Conservation (phyloP, 2,888 invertebrate species). For the Sesia apiformis region DNA sequence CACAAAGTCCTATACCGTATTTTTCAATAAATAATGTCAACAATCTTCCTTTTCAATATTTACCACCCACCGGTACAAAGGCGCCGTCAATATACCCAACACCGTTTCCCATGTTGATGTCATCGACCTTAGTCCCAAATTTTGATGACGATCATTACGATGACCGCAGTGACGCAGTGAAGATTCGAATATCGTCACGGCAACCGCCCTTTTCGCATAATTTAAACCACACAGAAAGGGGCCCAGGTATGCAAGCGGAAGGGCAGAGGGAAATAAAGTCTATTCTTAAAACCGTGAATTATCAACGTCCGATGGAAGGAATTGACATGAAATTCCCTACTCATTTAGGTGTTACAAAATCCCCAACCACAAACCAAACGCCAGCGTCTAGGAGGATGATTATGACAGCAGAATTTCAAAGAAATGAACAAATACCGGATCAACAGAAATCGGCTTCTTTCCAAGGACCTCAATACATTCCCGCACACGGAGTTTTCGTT, state of each 20-base stretch:
- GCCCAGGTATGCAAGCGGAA: conserved; percentile 7
- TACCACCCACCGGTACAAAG: conserved; percentile 49
- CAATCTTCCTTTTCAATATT: conserved; percentile 44
- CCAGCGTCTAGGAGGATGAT: conserved; percentile 42
- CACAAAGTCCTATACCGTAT: conserved; percentile 47
- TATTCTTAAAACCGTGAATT: conserved; percentile 24
- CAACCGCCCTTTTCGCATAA: conserved; percentile 11
- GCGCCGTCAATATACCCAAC: conserved; percentile 41
- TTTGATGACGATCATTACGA: conserved; percentile 34
- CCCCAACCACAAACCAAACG: conserved; percentile 23
- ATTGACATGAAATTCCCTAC: conserved; percentile 40
- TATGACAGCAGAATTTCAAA: conserved; percentile 41
- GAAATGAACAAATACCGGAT: conserved; percentile 35
- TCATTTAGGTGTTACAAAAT: conserved; percentile 11
- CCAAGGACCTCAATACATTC: conserved; percentile 35
- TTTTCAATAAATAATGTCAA: conserved; percentile 45
- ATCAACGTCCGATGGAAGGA: conserved; percentile 40
- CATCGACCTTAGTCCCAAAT: conserved; percentile 35
- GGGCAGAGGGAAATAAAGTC: conserved; percentile 36
- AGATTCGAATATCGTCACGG: conserved; percentile 16
- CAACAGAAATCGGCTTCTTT: conserved; percentile 41
- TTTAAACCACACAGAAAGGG: conserved; percentile 30
- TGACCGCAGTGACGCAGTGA: conserved; percentile 21
- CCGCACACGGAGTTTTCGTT: conserved; percentile 39
- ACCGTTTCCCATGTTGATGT: conserved; percentile 40